Percentiles rank a stretch among this genome's conserved stretches.
Conservation (phyloP, 2,113 vertebrate species). For the Holacanthus passer region DNA sequence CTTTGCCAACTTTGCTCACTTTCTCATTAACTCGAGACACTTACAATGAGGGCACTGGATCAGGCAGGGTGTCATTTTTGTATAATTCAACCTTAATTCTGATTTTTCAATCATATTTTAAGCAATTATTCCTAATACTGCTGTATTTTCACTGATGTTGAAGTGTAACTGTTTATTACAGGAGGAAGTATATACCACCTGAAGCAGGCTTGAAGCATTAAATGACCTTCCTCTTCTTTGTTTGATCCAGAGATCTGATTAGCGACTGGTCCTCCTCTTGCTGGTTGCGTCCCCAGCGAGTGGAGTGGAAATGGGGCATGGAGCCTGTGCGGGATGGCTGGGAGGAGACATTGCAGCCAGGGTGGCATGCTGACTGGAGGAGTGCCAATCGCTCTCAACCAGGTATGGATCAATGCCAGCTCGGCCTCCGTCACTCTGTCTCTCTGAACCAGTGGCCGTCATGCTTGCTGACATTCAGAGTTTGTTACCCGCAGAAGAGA, state of each 20-base stretch:
- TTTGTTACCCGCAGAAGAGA: constrained; percentile 47
- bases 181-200: too few relatives aligned
- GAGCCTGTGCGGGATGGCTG: constrained; percentile 41
- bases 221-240: neutral
- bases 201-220: neutral
- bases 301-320: constrained; percentile 57
- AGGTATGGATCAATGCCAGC: constrained; percentile 62
- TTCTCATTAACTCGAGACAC: neutral
- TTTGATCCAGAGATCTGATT: constrained; percentile 28
- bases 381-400: constrained; percentile 53
- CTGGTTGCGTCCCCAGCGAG: constrained; percentile 49
- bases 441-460: constrained; percentile 62
- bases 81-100: neutral
- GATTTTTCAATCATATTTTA: too few relatives aligned
- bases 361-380: constrained; percentile 62
- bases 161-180: neutral
- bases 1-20: neutral
- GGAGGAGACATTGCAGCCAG: constrained; percentile 56
- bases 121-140: neutral
- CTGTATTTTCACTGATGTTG: neutral
- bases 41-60: neutral
- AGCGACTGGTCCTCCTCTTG: constrained; percentile 33
- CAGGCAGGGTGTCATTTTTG: neutral
- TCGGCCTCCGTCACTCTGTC: constrained; percentile 22
- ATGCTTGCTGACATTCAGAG: constrained; percentile 67